Evolutionary conservation across 2,888 invertebrate genomes (phyloP), one percentile per base, ranked within the genome.

Genomic region (Julus scanicus): DNA sequence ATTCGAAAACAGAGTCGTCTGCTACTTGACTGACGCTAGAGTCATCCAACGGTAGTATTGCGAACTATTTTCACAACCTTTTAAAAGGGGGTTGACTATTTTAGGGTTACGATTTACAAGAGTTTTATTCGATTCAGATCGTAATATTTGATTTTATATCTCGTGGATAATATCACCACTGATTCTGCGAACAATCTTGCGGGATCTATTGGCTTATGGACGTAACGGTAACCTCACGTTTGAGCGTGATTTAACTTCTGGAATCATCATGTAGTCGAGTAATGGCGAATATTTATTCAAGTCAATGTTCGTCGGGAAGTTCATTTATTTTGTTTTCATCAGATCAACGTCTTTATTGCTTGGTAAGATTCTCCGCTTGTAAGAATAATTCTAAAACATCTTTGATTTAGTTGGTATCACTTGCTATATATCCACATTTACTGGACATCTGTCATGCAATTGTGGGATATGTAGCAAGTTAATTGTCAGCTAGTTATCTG

Each of bases 251-350:
- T 20, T 29, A 71, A 71, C 71, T 71, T 71, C 71, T 71, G 71
- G 11, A 71, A 29, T 71, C 71, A 29, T 71, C 71, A 71, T 71
- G 71, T 71, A 71, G 71, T 63, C 20, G n/a, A 29, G 71, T 20
- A 71, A 71, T 71, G 71, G 71, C 71, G 71, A 71, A 71, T 71
- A 71, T 71, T 20, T 29, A 71, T 71, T 71, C 71, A 71, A 71
- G 71, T 71, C 29, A 71, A 71, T 71, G 20, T 71, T 71, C 71
- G 4, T 71, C 71, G 29, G 29, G 20, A 71, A 71, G 71, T 71
- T 71, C 71, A 71, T 71, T 71, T 71, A 20, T 71, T 71, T 71
- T 29, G 20, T 71, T 71, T 71, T 71, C 71, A 29, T 29, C 71
- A 71, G 71, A 29, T 9, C 71, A n/a, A 29, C 71, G n/a, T 63